Conservation (phyloP, 2,888 invertebrate genomes). For the Eupsilia transversa region DNA sequence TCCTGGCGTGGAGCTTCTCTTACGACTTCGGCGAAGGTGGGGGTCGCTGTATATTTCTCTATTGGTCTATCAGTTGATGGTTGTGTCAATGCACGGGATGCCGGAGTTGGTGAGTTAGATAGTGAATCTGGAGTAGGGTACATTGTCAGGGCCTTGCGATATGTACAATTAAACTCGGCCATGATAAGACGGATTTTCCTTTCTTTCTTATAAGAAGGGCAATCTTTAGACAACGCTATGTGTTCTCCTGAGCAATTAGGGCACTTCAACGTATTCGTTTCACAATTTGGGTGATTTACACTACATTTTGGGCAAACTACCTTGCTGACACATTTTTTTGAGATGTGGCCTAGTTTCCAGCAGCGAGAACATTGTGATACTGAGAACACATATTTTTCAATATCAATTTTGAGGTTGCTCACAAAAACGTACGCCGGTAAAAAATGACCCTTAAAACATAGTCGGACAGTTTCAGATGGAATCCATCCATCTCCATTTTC, state of each 20-base stretch:
- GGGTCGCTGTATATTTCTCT: background rate
- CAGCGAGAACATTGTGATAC: background rate
- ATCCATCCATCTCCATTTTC: no score
- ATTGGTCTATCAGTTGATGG: background rate
- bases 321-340: background rate
- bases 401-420: background rate
- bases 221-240: background rate
- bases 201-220: constrained; percentile 1
- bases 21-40: background rate
- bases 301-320: constrained; percentile 10
- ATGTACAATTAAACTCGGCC: constrained; percentile 13
- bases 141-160: constrained; percentile 9
- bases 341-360: background rate
- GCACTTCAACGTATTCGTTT: constrained; percentile 1
- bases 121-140: background rate
- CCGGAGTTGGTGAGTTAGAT: background rate
- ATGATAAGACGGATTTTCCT: constrained; percentile 2
- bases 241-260: constrained; percentile 15
- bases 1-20: background rate
- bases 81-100: no score
- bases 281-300: constrained; percentile 7
- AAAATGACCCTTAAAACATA: background rate
- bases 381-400: background rate
- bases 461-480: background rate
- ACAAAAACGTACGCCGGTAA: background rate